A percentile compares a stretch with the other conserved stretches of the same genome.
Evolutionary conservation across 92 coral and sea anemone genomes (phyloP).

Genomic region (Desmophyllum pertusum): DNA sequence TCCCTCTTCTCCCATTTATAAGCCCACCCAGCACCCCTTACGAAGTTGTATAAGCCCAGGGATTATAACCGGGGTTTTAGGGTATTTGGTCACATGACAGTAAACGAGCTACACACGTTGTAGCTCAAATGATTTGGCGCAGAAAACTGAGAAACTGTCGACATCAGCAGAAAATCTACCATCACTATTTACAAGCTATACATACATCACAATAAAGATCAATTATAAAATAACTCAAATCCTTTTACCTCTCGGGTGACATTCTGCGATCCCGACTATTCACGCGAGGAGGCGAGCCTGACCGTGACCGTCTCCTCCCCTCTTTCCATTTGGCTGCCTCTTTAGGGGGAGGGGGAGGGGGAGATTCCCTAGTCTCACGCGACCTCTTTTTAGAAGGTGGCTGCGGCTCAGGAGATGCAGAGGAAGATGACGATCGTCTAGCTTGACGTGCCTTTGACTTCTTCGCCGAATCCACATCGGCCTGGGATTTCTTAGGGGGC

Average conservation of each 20-base stretch:
- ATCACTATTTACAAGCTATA: too few species aligned
- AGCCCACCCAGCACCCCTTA: too few species aligned
- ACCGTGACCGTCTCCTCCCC: slow-evolving; percentile 53
- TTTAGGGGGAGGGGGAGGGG: slow-evolving; percentile 21
- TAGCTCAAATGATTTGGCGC: neutral
- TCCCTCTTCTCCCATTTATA: too few species aligned
- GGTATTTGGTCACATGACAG: neutral
- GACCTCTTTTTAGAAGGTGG: slow-evolving; percentile 35
- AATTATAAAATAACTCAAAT: neutral
- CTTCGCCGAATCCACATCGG: slow-evolving; percentile 4
- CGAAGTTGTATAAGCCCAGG: too few species aligned
- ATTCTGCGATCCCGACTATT: slow-evolving; percentile 44
- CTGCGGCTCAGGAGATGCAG: slow-evolving; percentile 64
- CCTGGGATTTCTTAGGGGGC: slow-evolving; percentile 43
- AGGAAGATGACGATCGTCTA: slow-evolving; percentile 53
- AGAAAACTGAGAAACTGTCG: neutral
- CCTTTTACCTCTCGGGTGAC: slow-evolving; percentile 45
- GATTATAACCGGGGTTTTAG: too few species aligned
- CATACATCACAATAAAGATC: neutral
- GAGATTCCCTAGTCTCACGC: slow-evolving; percentile 41
- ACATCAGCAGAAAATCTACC: neutral
- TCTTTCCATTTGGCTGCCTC: slow-evolving; percentile 24
- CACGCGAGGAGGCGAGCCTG: slow-evolving; percentile 47
- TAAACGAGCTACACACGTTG: neutral
- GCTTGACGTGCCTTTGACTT: slow-evolving; percentile 36